Evolutionary conservation across 2,113 vertebrate genomes (phyloP).

Genomic region (Megalops atlanticus): DNA sequence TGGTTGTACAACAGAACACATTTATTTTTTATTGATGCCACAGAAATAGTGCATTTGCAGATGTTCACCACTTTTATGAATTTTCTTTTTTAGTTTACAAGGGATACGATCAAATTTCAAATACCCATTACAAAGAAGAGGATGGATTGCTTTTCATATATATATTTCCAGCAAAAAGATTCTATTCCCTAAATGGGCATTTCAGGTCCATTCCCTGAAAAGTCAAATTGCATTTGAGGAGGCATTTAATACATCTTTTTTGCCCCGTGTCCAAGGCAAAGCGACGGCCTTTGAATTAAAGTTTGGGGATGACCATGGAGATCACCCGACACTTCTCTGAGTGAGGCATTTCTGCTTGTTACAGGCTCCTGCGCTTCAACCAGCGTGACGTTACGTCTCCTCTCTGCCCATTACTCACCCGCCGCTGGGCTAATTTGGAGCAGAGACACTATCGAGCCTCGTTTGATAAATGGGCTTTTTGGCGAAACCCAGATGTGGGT

Average conservation of each 20-base stretch:
- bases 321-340: constrained; percentile 30
- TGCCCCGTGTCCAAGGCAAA: background rate
- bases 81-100: constrained; percentile 41
- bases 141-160: constrained; percentile 67
- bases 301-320: constrained; percentile 31
- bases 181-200: constrained; percentile 54
- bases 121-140: constrained; percentile 56
- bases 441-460: constrained; percentile 49
- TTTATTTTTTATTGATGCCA: too few relatives aligned
- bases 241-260: constrained; percentile 48
- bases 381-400: constrained; percentile 38
- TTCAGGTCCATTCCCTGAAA: constrained; percentile 48
- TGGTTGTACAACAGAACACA: too few relatives aligned
- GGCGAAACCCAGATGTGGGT: constrained; percentile 36
- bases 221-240: constrained; percentile 59
- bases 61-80: constrained; percentile 54
- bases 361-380: constrained; percentile 38
- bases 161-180: constrained; percentile 45
- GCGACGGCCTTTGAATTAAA: constrained; percentile 47
- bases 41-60: too few relatives aligned
- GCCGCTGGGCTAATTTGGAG: constrained; percentile 51
- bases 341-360: constrained; percentile 48
- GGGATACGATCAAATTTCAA: constrained; percentile 41
- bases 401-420: constrained; percentile 46
- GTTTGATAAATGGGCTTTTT: constrained; percentile 52